phyloP scores from a whole-genome alignment of 2,888 invertebrate genomes.

The Pandemis cinnamomeana region DNA sequence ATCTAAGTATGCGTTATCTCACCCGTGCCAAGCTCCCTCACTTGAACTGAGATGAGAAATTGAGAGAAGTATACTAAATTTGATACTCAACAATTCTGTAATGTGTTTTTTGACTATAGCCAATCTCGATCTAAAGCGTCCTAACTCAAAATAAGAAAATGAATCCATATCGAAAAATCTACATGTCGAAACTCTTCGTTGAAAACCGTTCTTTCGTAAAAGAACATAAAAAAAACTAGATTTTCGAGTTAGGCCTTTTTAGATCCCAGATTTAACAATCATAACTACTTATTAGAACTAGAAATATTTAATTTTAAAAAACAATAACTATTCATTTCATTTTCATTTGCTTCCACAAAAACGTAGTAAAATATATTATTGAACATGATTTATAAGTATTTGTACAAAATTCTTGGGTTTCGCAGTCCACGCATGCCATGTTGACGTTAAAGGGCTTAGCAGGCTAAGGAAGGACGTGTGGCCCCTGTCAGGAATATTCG shows the following conservation, averaged over 20 bases:
- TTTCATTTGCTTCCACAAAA: neutral
- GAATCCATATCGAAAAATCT: neutral
- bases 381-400: no score
- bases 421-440: no score
- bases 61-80: constrained; percentile 3
- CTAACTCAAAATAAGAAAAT: neutral
- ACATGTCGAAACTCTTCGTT: no score
- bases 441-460: no score
- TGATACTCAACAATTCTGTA: neutral
- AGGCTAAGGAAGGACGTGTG: no score
- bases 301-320: neutral
- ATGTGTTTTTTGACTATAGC: neutral
- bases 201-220: no score
- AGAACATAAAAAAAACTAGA: neutral
- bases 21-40: neutral
- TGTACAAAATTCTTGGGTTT: no score
- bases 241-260: neutral
- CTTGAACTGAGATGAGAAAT: neutral
- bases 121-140: neutral
- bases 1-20: constrained; percentile 16
- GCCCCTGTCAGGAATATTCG: no score
- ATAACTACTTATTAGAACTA: neutral
- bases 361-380: neutral
- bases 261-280: neutral
- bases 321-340: neutral